phyloP scores from a whole-genome alignment of 2,113 vertebrate genomes.

The Leptobrachium leishanense region DNA sequence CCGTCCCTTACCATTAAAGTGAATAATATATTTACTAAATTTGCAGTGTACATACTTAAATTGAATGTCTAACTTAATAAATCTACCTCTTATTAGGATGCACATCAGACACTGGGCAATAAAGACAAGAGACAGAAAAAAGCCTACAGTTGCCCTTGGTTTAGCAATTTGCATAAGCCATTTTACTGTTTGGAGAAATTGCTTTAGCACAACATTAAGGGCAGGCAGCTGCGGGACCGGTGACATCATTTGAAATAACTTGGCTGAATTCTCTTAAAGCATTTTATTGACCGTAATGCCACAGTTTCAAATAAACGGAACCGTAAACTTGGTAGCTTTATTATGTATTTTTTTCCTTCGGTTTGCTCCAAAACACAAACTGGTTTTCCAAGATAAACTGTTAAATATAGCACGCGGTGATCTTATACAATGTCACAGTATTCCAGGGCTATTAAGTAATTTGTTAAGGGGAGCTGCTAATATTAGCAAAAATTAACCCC shows the following conservation, averaged over 20 bases:
- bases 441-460: background rate
- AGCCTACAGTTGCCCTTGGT: background rate
- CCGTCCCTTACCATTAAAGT: too few species aligned
- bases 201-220: constrained; percentile 18
- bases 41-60: too few species aligned
- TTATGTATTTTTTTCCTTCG: constrained; percentile 26
- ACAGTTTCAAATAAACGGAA: constrained; percentile 30
- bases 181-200: background rate
- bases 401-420: background rate
- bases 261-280: background rate
- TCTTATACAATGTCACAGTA: background rate
- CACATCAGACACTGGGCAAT: background rate
- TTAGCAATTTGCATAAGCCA: background rate
- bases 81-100: too few species aligned
- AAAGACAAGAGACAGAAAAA: constrained; percentile 1
- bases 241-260: constrained; percentile 33
- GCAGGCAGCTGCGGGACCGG: constrained; percentile 14
- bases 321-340: constrained; percentile 22
- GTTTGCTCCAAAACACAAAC: constrained; percentile 25
- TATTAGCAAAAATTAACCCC: background rate
- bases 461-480: background rate
- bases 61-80: too few species aligned
- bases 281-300: constrained; percentile 35
- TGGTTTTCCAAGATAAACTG: constrained; percentile 12
- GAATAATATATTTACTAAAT: too few species aligned